Percentiles rank a stretch among this genome's conserved stretches.
Conservation (phyloP, 2,113 vertebrate species). For the Irena cyanogastra region DNA sequence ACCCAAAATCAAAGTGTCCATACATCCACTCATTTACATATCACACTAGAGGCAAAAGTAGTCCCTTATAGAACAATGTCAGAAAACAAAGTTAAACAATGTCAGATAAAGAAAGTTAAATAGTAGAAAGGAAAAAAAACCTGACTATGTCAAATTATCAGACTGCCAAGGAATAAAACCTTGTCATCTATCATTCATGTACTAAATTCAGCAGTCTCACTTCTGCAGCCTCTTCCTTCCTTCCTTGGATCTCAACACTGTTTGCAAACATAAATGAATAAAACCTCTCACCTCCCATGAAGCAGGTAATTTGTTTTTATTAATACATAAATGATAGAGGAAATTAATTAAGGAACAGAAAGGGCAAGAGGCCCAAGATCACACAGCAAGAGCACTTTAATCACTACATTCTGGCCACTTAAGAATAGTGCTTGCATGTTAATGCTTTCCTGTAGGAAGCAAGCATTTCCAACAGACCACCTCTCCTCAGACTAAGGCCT, state of each 20-base stretch:
- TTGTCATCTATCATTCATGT: constrained; percentile 24
- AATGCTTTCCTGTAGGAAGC: background rate
- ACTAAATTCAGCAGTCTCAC: background rate
- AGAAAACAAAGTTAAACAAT: background rate
- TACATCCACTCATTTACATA: background rate
- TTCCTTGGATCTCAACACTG: background rate
- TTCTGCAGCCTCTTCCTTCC: background rate
- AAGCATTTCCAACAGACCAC: background rate
- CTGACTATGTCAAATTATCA: background rate
- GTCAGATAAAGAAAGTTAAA: background rate
- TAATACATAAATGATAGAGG: constrained; percentile 45
- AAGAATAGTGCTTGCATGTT: background rate
- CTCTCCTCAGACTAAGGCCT: background rate
- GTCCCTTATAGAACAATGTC: background rate
- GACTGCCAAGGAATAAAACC: background rate
- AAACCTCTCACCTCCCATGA: constrained; percentile 29
- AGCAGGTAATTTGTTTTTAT: constrained; percentile 64
- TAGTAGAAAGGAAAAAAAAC: background rate
- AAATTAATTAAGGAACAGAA: constrained; percentile 60
- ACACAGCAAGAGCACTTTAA: constrained; percentile 43
- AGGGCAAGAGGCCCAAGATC: constrained; percentile 48
- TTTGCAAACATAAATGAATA: constrained; percentile 43
- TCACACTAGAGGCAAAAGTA: background rate
- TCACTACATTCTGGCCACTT: constrained; percentile 21
- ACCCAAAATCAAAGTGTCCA: background rate